phyloP scores from a whole-genome alignment of 1,140 invertebrate species.

The Episyrphus balteatus region DNA sequence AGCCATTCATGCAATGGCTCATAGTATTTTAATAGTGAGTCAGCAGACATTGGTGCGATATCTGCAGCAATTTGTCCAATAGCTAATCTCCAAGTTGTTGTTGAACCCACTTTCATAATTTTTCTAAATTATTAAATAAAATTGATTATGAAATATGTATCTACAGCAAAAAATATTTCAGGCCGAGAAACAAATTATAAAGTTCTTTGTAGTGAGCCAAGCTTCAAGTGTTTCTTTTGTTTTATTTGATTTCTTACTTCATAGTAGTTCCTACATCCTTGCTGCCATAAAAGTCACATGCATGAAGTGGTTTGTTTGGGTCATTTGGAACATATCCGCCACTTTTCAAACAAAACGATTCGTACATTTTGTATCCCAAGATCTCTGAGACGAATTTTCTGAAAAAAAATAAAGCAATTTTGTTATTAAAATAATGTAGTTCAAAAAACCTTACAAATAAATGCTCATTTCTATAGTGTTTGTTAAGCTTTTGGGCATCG shows the following conservation, averaged over 20 bases:
- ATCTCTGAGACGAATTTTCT: slow-evolving; percentile 33
- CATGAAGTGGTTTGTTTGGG: slow-evolving; percentile 38
- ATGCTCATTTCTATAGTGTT: no score
- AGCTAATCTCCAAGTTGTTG: slow-evolving; percentile 46
- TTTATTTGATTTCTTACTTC: slow-evolving; percentile 9
- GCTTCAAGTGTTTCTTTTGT: no score
- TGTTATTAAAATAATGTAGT: background rate
- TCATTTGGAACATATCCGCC: slow-evolving; percentile 39
- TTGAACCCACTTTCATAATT: slow-evolving; percentile 44
- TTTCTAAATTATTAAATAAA: slow-evolving; percentile 18
- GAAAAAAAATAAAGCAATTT: background rate
- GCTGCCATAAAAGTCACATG: slow-evolving; percentile 48
- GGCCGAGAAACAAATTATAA: no score
- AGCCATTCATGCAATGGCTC: slow-evolving; percentile 33
- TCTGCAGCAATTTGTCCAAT: slow-evolving; percentile 42
- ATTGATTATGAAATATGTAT: no score
- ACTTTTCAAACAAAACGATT: slow-evolving; percentile 46
- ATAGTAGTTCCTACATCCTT: slow-evolving; percentile 37
- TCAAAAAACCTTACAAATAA: background rate
- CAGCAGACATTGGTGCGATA: slow-evolving; percentile 36
- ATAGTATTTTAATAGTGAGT: slow-evolving; percentile 35
- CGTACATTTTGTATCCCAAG: slow-evolving; percentile 42
- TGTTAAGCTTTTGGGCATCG: no score
- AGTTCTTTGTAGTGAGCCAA: no score
- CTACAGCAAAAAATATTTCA: no score